A percentile compares a stretch with the other conserved stretches of the same genome.
These are phyloP conservation scores for Drosophila rellima DNA, from an alignment of 2,888 invertebrate species.

Conservation along the genomic window DNA sequence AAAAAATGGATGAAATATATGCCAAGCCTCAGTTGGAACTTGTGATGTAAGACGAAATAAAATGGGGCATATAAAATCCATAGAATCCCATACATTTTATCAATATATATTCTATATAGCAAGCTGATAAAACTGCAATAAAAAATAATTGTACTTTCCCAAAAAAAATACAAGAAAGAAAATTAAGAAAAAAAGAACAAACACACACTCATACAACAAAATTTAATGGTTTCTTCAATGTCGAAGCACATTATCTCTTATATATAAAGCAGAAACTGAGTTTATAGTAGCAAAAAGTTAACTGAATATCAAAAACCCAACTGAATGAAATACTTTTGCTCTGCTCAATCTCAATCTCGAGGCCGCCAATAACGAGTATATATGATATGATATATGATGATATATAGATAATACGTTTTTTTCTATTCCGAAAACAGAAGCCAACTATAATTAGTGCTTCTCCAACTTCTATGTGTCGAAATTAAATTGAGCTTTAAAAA, in stretches of 20 bases:
- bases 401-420: conserved; percentile 12
- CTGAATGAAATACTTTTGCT: conserved; percentile 46
- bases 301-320: conserved; percentile 35
- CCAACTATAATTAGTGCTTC: conserved; percentile 55
- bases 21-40: conserved; percentile 29
- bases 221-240: conserved; percentile 77
- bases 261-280: conserved; percentile 39
- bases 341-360: conserved; percentile 44
- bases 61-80: conserved; percentile 27
- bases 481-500: conserved; percentile 80
- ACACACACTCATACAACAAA: conserved; percentile 33
- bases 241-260: conserved; percentile 52
- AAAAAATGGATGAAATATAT: conserved; percentile 17
- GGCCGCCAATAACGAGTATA: conserved; percentile 44
- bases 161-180: no score
- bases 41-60: conserved; percentile 45
- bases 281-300: conserved; percentile 35
- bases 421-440: conserved; percentile 32
- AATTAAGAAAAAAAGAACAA: conserved; percentile 10
- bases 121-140: conserved; percentile 35
- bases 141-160: conserved; percentile 52
- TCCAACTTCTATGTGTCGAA: conserved; percentile 69
- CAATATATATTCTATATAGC: conserved; percentile 26
- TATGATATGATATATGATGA: conserved; percentile 2
- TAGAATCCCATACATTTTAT: conserved; percentile 19